Percentiles rank a stretch among this genome's conserved stretches.
Evolutionary conservation across 2,797 vertebrate genomes (phyloP).

Genomic region (Arrhamphus sclerolepis): DNA sequence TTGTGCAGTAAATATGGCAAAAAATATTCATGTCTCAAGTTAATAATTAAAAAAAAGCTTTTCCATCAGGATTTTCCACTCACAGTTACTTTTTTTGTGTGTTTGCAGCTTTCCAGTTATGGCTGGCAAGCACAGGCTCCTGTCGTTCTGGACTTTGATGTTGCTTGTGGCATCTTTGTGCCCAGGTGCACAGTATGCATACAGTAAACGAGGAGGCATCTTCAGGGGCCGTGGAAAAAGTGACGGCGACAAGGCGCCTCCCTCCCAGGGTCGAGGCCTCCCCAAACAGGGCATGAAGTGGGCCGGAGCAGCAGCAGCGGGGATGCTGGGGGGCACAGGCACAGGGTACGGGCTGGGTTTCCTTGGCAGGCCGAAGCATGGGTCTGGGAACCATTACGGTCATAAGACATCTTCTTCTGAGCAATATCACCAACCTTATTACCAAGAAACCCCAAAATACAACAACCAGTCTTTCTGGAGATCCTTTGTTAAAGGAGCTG

Average conservation of each 20-base stretch:
- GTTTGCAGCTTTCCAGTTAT: slow-evolving; percentile 54
- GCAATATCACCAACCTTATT: slow-evolving; percentile 41
- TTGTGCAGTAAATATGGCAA: not conserved
- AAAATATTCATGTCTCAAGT: not conserved
- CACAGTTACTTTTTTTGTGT: slow-evolving; percentile 12
- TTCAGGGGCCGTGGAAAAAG: slow-evolving; percentile 52
- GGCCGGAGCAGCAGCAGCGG: slow-evolving; percentile 76
- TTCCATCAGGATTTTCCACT: not conserved
- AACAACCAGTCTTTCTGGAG: slow-evolving; percentile 60
- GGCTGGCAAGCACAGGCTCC: slow-evolving; percentile 64
- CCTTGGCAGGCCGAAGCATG: slow-evolving; percentile 63
- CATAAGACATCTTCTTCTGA: slow-evolving; percentile 37
- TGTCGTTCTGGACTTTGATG: slow-evolving; percentile 68
- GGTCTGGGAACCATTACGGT: slow-evolving; percentile 38
- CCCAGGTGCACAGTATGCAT: slow-evolving; percentile 44
- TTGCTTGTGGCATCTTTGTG: slow-evolving; percentile 67
- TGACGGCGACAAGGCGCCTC: slow-evolving; percentile 23
- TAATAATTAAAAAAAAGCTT: too few species aligned
- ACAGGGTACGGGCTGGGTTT: slow-evolving; percentile 78
- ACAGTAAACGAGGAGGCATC: slow-evolving; percentile 55
- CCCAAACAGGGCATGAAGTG: slow-evolving; percentile 74
- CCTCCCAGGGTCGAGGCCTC: slow-evolving; percentile 54
- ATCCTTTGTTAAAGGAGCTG: slow-evolving; percentile 45
- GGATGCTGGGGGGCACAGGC: slow-evolving; percentile 74
- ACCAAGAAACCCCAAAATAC: slow-evolving; percentile 34